These are phyloP conservation scores for Parasteatoda tepidariorum DNA, from an alignment of 1,140 invertebrate species.

Conservation along the genomic window DNA sequence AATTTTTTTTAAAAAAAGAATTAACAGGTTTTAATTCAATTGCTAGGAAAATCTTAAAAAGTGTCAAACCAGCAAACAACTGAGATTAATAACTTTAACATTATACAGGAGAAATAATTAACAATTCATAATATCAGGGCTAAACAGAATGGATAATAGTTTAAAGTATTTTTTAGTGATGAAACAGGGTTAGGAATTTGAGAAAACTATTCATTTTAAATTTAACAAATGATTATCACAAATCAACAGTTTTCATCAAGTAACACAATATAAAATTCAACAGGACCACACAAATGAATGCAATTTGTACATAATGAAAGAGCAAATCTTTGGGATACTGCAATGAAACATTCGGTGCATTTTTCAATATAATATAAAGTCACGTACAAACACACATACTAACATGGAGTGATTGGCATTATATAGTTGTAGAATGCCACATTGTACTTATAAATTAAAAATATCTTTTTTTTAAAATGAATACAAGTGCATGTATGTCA, in stretches of 20 bases:
- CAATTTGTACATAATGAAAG: conserved; percentile 40
- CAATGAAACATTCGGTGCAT: conserved; percentile 15
- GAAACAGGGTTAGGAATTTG: not conserved
- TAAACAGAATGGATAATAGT: not conserved
- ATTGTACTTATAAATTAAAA: conserved; percentile 32
- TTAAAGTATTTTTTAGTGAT: no score
- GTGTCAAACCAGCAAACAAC: not conserved
- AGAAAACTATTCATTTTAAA: not conserved
- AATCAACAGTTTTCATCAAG: conserved; percentile 23
- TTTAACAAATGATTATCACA: conserved; percentile 50
- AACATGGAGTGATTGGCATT: conserved; percentile 8
- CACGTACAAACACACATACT: conserved; percentile 37
- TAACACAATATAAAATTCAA: conserved; percentile 56
- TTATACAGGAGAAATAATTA: not conserved
- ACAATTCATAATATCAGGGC: not conserved
- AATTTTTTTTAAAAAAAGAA: no score
- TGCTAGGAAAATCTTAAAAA: no score
- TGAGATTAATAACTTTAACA: not conserved
- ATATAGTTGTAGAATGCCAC: conserved; percentile 27
- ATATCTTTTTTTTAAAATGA: not conserved
- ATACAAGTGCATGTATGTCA: conserved; percentile 19
- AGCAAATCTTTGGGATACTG: conserved; percentile 48
- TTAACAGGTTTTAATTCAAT: no score
- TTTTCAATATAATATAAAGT: conserved; percentile 29
- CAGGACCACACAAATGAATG: conserved; percentile 47